Evolutionary conservation across 2,113 vertebrate genomes (phyloP).

Genomic region (Rhinopomastus cyanomelas): DNA sequence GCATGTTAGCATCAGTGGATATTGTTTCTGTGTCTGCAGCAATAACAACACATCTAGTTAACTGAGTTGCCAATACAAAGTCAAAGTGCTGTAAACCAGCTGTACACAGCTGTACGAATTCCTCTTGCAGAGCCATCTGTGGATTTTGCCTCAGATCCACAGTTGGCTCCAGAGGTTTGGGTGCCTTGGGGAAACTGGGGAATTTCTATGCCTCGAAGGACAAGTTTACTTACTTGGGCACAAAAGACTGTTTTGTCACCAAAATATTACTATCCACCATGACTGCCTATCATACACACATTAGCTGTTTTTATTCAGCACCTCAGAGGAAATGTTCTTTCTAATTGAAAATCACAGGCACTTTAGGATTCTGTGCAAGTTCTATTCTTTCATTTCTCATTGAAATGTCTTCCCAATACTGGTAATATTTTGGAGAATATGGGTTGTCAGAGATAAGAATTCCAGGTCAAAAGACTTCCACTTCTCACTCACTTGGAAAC

Average conservation of each 20-base stretch:
- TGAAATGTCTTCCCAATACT: neutral
- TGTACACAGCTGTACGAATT: conserved; percentile 17
- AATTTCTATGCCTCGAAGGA: conserved; percentile 20
- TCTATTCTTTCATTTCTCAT: neutral
- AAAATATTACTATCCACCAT: neutral
- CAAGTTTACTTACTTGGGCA: conserved; percentile 7
- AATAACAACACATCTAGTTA: neutral
- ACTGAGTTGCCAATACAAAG: neutral
- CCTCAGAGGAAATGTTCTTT: neutral
- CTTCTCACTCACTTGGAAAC: neutral
- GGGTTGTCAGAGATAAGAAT: neutral
- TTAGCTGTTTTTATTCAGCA: neutral
- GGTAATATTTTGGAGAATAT: neutral
- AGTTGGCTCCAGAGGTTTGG: neutral
- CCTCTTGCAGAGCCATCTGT: conserved; percentile 5
- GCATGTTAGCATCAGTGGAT: neutral
- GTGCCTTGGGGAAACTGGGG: neutral
- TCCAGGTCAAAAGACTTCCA: neutral
- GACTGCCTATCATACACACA: neutral
- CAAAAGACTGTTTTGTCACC: conserved; percentile 17
- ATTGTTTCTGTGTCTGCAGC: neutral
- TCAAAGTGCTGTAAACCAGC: neutral
- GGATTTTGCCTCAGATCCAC: neutral
- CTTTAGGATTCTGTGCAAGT: neutral
- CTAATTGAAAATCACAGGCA: neutral